Percentiles rank a stretch among this genome's conserved stretches.
phyloP scores from a whole-genome alignment of 2,888 invertebrate species.

The Thecophora atra region DNA sequence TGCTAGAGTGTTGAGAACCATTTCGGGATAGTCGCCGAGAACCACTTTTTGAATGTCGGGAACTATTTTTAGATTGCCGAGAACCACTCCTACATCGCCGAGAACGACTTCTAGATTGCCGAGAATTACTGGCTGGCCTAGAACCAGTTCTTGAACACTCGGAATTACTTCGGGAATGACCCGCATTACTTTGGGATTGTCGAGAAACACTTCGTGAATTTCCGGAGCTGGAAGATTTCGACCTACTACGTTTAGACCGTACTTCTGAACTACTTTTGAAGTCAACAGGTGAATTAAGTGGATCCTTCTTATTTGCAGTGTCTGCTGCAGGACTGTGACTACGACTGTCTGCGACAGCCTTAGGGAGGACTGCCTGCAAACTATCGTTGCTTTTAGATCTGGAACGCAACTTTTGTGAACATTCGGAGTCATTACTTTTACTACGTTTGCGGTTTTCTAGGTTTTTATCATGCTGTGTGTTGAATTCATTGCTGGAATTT shows the following conservation, averaged over 20 bases:
- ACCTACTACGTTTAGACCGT: conserved; percentile 13
- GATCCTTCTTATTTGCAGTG: conserved; percentile 46
- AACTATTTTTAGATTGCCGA: conserved; percentile 38
- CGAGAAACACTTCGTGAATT: conserved; percentile 34
- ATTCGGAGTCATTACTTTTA: conserved; percentile 19
- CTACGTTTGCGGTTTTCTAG: conserved; percentile 47
- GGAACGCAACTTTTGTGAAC: conserved; percentile 38
- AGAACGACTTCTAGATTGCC: conserved; percentile 45
- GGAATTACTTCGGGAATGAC: too few species aligned
- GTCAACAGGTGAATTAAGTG: conserved; percentile 51
- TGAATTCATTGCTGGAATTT: not conserved
- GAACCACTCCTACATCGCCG: conserved; percentile 48
- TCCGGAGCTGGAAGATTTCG: conserved; percentile 44
- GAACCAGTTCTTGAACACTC: conserved; percentile 4
- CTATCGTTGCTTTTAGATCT: conserved; percentile 42
- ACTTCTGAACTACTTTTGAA: conserved; percentile 46
- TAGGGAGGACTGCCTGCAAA: conserved; percentile 43
- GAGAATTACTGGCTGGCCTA: conserved; percentile 48
- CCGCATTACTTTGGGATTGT: conserved; percentile 45
- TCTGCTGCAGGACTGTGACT: conserved; percentile 38
- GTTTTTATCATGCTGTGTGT: conserved; percentile 21
- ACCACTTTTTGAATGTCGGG: conserved; percentile 45
- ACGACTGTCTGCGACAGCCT: conserved; percentile 40
- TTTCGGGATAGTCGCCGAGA: too few species aligned
- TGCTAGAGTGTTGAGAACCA: conserved; percentile 45